Conservation (phyloP, 2,113 vertebrate species). For the Pleuronectes platessa region DNA sequence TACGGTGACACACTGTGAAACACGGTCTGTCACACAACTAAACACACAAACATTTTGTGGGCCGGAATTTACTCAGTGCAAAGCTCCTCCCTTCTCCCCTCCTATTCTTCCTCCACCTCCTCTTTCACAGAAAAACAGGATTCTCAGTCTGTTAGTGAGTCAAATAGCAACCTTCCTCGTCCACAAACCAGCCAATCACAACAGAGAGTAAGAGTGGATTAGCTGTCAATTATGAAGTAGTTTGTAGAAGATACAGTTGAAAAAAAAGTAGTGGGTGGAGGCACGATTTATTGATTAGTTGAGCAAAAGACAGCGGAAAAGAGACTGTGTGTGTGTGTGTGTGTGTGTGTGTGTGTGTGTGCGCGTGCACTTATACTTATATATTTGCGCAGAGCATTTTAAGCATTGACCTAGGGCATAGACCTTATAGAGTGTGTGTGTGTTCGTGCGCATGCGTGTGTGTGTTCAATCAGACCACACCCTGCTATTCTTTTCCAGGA, state of each 20-base stretch:
- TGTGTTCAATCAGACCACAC: conserved; percentile 33
- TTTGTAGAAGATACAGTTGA: neutral
- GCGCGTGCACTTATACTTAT: neutral
- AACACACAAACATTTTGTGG: conserved; percentile 29
- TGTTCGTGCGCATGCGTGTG: conserved; percentile 6
- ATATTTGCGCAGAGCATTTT: too few relatives aligned
- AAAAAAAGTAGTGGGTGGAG: neutral
- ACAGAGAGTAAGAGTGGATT: neutral
- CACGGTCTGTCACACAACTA: neutral
- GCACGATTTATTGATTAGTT: neutral
- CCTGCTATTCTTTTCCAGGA: conserved; percentile 42
- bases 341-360: conserved; percentile 18
- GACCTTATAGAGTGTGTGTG: neutral
- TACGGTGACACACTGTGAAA: conserved; percentile 3
- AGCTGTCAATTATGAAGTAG: conserved; percentile 1
- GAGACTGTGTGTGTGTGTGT: neutral
- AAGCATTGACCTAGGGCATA: too few relatives aligned
- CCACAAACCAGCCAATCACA: conserved; percentile 7
- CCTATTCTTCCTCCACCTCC: conserved; percentile 57
- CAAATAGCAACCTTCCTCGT: conserved; percentile 1
- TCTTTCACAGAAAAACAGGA: conserved; percentile 47
- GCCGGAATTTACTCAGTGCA: conserved; percentile 50
- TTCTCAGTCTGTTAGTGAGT: conserved; percentile 34
- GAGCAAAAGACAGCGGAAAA: neutral
- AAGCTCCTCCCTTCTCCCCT: conserved; percentile 70